Percentiles rank a stretch among this genome's conserved stretches.
Evolutionary conservation across 2,113 vertebrate species (phyloP).

Genomic region (Chionis minor): DNA sequence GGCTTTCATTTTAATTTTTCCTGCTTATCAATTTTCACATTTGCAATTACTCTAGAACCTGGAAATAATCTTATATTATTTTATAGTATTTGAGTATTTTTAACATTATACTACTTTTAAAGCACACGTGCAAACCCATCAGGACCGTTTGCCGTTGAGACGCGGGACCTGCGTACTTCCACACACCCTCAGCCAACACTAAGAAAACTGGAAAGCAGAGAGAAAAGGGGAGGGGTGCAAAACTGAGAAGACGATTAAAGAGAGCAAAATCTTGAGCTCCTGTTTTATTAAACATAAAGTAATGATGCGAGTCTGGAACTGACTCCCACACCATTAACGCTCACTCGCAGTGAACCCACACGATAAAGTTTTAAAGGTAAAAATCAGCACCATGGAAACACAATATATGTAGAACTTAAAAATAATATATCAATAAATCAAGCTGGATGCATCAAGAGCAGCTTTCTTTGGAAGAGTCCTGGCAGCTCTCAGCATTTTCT

Average conservation of each 20-base stretch:
- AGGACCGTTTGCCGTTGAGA: neutral
- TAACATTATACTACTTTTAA: neutral
- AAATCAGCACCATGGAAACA: slow-evolving; percentile 57
- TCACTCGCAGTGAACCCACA: neutral
- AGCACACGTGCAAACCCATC: neutral
- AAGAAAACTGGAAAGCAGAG: neutral
- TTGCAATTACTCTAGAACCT: neutral
- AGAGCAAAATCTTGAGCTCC: slow-evolving; percentile 7
- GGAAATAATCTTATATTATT: neutral
- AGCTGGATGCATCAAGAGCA: neutral
- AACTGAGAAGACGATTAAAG: neutral
- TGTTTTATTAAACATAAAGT: slow-evolving; percentile 18
- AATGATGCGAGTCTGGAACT: neutral
- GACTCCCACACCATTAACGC: slow-evolving; percentile 22
- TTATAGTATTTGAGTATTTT: neutral
- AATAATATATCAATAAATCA: slow-evolving; percentile 2
- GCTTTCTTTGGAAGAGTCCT: neutral
- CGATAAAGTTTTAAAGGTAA: slow-evolving; percentile 25
- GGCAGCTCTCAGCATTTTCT: neutral
- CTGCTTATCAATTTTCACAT: neutral
- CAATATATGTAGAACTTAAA: neutral
- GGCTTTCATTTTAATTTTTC: neutral
- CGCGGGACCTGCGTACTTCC: neutral
- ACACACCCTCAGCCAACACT: neutral
- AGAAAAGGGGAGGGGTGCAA: neutral